Evolutionary conservation across 2,888 invertebrate species (phyloP), one percentile per base, ranked within the genome.

Genomic region (Drosophila melanosoma): DNA sequence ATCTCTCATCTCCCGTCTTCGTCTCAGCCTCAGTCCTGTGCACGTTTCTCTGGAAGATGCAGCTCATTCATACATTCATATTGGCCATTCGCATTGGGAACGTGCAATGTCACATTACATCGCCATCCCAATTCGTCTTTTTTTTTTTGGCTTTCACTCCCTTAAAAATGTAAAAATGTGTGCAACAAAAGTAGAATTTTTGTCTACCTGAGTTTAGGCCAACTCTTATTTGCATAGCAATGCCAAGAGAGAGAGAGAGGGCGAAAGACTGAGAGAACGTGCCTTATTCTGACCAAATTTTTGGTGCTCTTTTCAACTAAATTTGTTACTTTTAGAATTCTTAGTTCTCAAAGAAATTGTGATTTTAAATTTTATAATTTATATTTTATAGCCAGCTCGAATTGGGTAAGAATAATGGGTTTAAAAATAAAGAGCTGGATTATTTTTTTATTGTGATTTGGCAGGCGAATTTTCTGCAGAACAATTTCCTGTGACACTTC

Each of bases 101-200:
- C 49, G 56, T 58, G 45, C 78, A 67, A 38, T 38, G 79, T 77
- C 79, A 70, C 74, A 79, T 81, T 77, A 63, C 67, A 68, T 74
- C 61, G 81, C 58, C 66, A 6, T 69, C 76, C 51, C 61, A n/a
- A n/a, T n/a, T n/a, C n/a, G n/a, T n/a, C n/a, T n/a, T n/a, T n/a
- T n/a, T n/a, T n/a, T n/a, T n/a, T n/a, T n/a, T n/a, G n/a, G 67
- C 54, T 80, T 74, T 66, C 61, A 67, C 42, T 61, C 64, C 20
- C 2, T 15, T 40, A 36, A 52, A 49, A 45, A 23, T 23, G 23
- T 2, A 33, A 53, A 52, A 32, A 45, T 49, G 38, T 59, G 52
- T 67, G 58, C 38, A 42, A 58, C 56, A 48, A 64, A 35, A 26
- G 49, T 26, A 10, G 33, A 36, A n/a, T 33, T 51, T 60, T 51